These are phyloP conservation scores for Ailurus styani DNA, from an alignment of 2,113 vertebrate species.

Conservation along the genomic window DNA sequence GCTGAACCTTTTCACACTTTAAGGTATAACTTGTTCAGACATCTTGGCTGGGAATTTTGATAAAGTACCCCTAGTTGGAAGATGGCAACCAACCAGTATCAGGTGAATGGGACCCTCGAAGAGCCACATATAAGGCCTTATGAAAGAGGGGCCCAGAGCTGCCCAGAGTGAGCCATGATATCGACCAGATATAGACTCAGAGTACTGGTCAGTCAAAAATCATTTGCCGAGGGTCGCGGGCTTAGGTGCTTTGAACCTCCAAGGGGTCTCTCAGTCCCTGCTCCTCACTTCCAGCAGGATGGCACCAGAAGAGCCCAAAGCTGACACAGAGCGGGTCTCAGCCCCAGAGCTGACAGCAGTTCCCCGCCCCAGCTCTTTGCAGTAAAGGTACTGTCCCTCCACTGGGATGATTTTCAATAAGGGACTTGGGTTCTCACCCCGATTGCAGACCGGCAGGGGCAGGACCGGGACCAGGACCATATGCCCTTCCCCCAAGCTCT, in stretches of 20 bases:
- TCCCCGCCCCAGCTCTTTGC: rapidly evolving
- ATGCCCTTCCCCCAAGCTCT: background rate
- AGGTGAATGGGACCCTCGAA: background rate
- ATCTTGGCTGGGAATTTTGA: background rate
- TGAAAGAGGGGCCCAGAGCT: background rate
- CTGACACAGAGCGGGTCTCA: background rate
- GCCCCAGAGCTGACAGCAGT: background rate
- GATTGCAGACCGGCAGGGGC: background rate
- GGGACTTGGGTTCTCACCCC: background rate
- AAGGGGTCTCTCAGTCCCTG: background rate
- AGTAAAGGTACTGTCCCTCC: background rate
- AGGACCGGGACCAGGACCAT: background rate
- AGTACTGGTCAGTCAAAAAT: background rate
- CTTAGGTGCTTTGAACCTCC: background rate
- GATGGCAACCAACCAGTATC: background rate
- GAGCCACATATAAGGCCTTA: background rate
- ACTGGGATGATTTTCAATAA: background rate
- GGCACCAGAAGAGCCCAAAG: background rate
- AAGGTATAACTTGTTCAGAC: background rate
- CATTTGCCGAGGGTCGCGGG: background rate
- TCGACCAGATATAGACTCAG: background rate
- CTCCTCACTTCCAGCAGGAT: background rate
- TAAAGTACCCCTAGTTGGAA: background rate
- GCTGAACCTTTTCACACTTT: background rate
- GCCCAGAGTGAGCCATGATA: background rate